Base-by-base conservation (phyloP, 2,797 vertebrate species). In the Erpetoichthys calabaricus region DNA sequence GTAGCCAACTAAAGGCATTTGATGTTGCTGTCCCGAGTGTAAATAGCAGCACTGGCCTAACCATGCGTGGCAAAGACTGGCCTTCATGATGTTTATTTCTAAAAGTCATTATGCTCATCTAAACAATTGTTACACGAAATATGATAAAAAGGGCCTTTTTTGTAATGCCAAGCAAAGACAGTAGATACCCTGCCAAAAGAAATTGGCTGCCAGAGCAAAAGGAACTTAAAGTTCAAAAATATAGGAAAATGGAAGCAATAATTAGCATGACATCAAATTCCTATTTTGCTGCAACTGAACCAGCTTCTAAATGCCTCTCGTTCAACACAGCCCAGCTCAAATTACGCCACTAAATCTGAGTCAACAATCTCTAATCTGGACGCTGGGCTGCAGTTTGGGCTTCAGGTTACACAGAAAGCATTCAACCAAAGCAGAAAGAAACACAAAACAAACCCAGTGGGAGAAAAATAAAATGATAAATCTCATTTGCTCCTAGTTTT, bases 291-390 rank as follows among this genome's bases (percentile, higher is more conserved):
- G 81, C 70, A 72, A 77, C 63, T 73, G 74, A 76, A 74, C 79
- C 80, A 77, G 70, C 81, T 82, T 75, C 83, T 86, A 86, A 89
- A 86, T 82, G 83, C 76, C 73, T 76, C 80, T 80, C 82, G 83
- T 85, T 85, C 86, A 83, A 79, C 78, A 78, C 73, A 67, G 67
- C 53, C 66, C 53, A 76, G 78, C 77, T 90, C 84, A 70, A 66
- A 65, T 92, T 91, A 81, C 86, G 89, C 77, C 75, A 69, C 85
- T 85, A 82, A 86, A 84, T 89, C 83, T 85, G 81, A 89, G 81
- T 87, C 88, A 89, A 92, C 84, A 86, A 82, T 87, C 80, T 87
- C 81, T 86, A 86, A 89, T 89, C 85, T 87, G 84, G 83, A 83
- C 80, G 76, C 80, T 70, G 72, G 77, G 74, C 75, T 85, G 75